Conservation (phyloP, 1,140 invertebrate species). For the Drosophila kikkawai region DNA sequence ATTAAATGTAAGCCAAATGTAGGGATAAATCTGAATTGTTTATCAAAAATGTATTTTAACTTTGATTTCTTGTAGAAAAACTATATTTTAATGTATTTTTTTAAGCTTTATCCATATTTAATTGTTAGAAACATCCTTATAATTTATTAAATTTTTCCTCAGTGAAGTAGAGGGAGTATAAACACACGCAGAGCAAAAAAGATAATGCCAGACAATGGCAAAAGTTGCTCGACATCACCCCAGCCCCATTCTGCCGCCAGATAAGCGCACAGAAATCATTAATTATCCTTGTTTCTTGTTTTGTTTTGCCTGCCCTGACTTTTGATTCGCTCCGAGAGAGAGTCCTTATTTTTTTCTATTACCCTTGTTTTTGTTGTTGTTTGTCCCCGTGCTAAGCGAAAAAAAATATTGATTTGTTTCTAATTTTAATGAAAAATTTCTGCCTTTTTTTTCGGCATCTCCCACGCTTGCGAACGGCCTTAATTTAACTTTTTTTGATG, state of each 20-base stretch:
- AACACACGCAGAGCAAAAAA: conserved; percentile 67
- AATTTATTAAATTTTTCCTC: conserved; percentile 4
- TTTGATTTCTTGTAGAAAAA: neutral
- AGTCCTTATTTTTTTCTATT: conserved; percentile 1
- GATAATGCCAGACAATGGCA: conserved; percentile 80
- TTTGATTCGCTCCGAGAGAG: conserved; percentile 59
- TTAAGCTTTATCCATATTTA: neutral
- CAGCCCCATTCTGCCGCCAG: conserved; percentile 44
- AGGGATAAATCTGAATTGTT: neutral
- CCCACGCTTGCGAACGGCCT: conserved; percentile 29
- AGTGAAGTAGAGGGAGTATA: conserved; percentile 9
- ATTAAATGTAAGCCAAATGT: neutral
- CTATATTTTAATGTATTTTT: neutral
- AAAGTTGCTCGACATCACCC: conserved; percentile 65
- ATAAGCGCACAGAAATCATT: conserved; percentile 83
- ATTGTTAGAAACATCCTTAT: neutral
- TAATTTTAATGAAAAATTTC: conserved; percentile 83
- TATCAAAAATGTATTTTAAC: neutral
- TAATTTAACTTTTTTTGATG: conserved; percentile 83
- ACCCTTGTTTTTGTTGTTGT: conserved; percentile 3
- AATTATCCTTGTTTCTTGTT: conserved; percentile 84
- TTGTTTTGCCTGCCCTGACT: conserved; percentile 70
- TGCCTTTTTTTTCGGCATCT: conserved; percentile 57
- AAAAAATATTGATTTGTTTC: conserved; percentile 84
- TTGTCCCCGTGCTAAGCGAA: conserved; percentile 3